Base-by-base conservation (phyloP, 2,797 vertebrate species). In the Amblyopsis hoosieri region DNA sequence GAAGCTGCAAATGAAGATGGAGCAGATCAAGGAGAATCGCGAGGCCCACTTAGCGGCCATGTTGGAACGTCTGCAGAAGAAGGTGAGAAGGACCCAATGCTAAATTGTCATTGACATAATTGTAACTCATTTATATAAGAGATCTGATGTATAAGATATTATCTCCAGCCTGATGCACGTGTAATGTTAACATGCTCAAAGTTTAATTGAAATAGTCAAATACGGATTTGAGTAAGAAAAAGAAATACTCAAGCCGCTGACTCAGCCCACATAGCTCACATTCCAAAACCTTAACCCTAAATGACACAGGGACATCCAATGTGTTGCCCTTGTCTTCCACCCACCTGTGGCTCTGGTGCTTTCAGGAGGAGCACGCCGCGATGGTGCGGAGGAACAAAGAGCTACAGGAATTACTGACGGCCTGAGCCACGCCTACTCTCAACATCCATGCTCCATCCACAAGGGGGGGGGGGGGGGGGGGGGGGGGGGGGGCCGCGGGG, bases 371-470 rank as follows among this genome's bases (percentile, higher is more conserved):
- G 90, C 97, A 94, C 0, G 97, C 96, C 5, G 94, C 91, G 0
- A 86, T 94, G 79, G 97, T 99, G 63, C 97, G 97, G 92, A 94
- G 92, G 91, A 99, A 99, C 95, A 99, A 98, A 93, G 96, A 97
- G 91, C 89, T 97, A 89, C 94, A 92, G 79, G 96, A 97, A 88
- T 94, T 97, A 90, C 91, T 96, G 91, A 94, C 93, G 65, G 96
- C 95, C 88, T 98, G 94, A 94, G 88, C 67, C 70, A 53, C 70
- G 29, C 65, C 60, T 51, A 61, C 56, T 74, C 69, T 74, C 56
- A 58, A 82, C 84, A 67, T 84, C 85, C 0, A 64, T 74, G 52
- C 66, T 85, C 73, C 81, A 75, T 88, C 65, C 54, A 55, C 12
- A 3, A n/a, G 17, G 17, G 17, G 17, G 17, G 17, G 17, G 17